Conservation (phyloP, 2,888 invertebrate genomes). For the Geotrupes spiniger region DNA sequence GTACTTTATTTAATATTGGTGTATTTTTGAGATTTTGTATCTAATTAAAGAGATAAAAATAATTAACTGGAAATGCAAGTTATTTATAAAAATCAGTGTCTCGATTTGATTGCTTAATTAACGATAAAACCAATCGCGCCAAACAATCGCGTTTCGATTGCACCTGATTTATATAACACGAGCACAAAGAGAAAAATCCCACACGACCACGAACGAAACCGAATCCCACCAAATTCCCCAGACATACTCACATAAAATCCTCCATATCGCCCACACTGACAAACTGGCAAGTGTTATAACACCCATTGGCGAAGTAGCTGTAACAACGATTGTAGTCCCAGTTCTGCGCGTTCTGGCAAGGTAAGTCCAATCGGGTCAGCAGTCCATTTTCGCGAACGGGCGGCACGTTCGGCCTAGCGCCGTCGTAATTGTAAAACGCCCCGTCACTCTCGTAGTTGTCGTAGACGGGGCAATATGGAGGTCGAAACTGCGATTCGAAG, state of each 20-base stretch:
- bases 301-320: conserved; percentile 58
- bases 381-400: conserved; percentile 17
- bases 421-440: not conserved
- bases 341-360: conserved; percentile 54
- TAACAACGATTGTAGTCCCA: conserved; percentile 68
- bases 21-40: too few species aligned
- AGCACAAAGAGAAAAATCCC: too few species aligned
- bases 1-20: too few species aligned
- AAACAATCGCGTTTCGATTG: too few species aligned
- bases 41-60: too few species aligned
- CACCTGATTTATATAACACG: too few species aligned
- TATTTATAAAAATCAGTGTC: too few species aligned
- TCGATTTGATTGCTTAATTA: too few species aligned
- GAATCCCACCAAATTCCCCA: too few species aligned
- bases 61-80: too few species aligned
- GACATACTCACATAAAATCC: conserved; percentile 69
- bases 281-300: conserved; percentile 63
- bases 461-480: conserved; percentile 1
- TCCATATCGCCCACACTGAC: conserved; percentile 67
- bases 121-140: too few species aligned
- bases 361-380: conserved; percentile 36
- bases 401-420: not conserved
- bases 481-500: conserved; percentile 6
- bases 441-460: not conserved
- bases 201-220: too few species aligned